These are phyloP conservation scores for Motacilla tschutschensis DNA, from an alignment of 2,113 vertebrate genomes.

Conservation along the genomic window DNA sequence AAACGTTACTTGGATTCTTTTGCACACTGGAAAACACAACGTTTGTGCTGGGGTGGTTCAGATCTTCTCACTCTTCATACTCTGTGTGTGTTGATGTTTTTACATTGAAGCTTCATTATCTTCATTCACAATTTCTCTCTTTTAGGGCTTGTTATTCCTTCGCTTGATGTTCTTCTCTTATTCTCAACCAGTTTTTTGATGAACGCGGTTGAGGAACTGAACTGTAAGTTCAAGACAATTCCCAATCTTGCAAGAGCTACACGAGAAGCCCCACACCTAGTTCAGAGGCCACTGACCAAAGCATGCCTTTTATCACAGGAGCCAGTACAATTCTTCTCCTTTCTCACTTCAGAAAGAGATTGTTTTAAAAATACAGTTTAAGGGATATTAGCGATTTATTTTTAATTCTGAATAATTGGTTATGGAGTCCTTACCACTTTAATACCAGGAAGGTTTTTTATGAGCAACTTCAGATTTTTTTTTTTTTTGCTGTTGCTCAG, in stretches of 20 bases:
- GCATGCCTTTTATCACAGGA: not conserved
- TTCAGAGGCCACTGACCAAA: not conserved
- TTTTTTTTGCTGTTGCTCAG: not conserved
- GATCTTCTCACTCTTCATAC: not conserved
- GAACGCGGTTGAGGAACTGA: not conserved
- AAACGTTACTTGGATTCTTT: constrained; percentile 3
- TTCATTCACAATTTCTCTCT: not conserved
- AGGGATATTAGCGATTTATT: not conserved
- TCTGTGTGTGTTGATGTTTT: not conserved
- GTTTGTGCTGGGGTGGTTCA: constrained; percentile 1
- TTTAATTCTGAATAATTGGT: not conserved
- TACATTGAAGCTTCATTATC: not conserved
- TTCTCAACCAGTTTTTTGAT: not conserved
- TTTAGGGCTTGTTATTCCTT: not conserved
- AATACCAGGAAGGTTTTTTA: not conserved
- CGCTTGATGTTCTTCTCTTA: not conserved
- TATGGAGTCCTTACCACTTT: not conserved
- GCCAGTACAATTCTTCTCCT: not conserved
- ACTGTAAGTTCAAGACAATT: not conserved
- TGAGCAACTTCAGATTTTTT: not conserved
- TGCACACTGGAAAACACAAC: not conserved
- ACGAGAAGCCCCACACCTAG: not conserved
- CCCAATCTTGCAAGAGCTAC: not conserved
- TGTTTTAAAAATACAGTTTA: not conserved
- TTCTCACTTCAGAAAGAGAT: not conserved